A percentile compares a stretch with the other conserved stretches of the same genome.
phyloP scores from a whole-genome alignment of 2,113 vertebrate genomes.

The Galbula dea region DNA sequence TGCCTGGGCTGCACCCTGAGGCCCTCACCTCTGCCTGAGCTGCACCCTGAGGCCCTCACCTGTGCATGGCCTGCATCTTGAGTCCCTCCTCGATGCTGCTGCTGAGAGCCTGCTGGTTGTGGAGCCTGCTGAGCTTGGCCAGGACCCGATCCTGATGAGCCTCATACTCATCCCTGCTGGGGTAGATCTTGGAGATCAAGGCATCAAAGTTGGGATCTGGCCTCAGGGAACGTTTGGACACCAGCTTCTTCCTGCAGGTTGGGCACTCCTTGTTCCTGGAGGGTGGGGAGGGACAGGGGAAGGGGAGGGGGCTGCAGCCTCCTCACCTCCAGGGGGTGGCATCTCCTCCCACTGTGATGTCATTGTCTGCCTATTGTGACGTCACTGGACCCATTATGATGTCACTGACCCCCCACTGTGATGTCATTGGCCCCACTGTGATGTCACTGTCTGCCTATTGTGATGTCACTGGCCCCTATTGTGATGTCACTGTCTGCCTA shows the following conservation, averaged over 20 bases:
- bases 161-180: slow-evolving; percentile 89
- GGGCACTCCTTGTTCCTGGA: not conserved
- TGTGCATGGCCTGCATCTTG: slow-evolving; percentile 89
- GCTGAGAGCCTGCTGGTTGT: slow-evolving; percentile 88
- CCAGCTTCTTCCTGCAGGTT: not conserved
- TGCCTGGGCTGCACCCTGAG: too few species aligned
- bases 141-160: slow-evolving; percentile 88
- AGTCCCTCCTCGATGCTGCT: slow-evolving; percentile 91
- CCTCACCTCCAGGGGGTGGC: too few species aligned
- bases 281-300: not conserved
- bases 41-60: slow-evolving; percentile 64
- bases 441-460: too few species aligned
- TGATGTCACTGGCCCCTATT: too few species aligned
- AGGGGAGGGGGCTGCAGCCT: too few species aligned
- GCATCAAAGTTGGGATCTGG: slow-evolving; percentile 90
- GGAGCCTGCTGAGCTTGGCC: slow-evolving; percentile 85
- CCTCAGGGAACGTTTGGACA: not conserved
- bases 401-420: too few species aligned
- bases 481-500: too few species aligned
- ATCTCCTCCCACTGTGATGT: too few species aligned
- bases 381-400: too few species aligned
- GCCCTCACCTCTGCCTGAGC: too few species aligned
- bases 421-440: too few species aligned
- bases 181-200: slow-evolving; percentile 90
- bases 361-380: too few species aligned